A percentile compares a stretch with the other conserved stretches of the same genome.
These are phyloP conservation scores for Ooceraea biroi DNA, from an alignment of 1,140 invertebrate genomes.

Conservation along the genomic window DNA sequence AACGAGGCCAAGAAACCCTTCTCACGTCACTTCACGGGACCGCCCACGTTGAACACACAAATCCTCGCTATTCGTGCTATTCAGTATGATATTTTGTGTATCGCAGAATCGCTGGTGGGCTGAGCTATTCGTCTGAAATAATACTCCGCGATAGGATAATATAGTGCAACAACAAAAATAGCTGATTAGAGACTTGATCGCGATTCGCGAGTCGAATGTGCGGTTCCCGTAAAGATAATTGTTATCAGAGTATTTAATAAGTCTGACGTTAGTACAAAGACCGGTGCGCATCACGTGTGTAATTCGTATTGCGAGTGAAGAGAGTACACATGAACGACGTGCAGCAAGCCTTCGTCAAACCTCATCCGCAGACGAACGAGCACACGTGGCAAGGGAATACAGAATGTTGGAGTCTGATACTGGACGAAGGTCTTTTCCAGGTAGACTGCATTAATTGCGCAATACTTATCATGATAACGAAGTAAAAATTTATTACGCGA, in stretches of 20 bases:
- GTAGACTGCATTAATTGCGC: slow-evolving; percentile 70
- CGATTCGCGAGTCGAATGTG: slow-evolving; percentile 11
- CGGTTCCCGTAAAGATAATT: not conserved
- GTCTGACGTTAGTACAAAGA: slow-evolving; percentile 5
- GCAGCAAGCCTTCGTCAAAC: slow-evolving; percentile 78
- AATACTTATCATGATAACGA: slow-evolving; percentile 33
- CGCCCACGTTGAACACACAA: slow-evolving; percentile 59
- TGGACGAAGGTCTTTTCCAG: slow-evolving; percentile 83
- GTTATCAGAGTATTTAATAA: slow-evolving; percentile 7
- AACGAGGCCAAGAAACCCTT: slow-evolving; percentile 50
- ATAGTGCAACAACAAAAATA: not conserved
- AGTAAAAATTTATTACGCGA: slow-evolving; percentile 43
- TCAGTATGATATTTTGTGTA: slow-evolving; percentile 30
- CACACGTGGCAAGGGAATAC: slow-evolving; percentile 63
- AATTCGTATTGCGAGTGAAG: slow-evolving; percentile 50
- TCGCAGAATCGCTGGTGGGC: slow-evolving; percentile 35
- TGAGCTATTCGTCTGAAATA: slow-evolving; percentile 7
- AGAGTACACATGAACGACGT: slow-evolving; percentile 81
- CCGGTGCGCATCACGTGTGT: slow-evolving; percentile 17
- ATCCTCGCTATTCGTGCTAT: slow-evolving; percentile 8
- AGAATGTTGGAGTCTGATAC: slow-evolving; percentile 83
- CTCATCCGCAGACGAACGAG: slow-evolving; percentile 70
- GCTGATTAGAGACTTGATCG: slow-evolving; percentile 18
- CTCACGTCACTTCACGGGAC: slow-evolving; percentile 39
- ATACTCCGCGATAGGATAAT: not conserved